Evolutionary conservation across 92 coral and sea anemone genomes (phyloP).

Genomic region (Montipora capitata): DNA sequence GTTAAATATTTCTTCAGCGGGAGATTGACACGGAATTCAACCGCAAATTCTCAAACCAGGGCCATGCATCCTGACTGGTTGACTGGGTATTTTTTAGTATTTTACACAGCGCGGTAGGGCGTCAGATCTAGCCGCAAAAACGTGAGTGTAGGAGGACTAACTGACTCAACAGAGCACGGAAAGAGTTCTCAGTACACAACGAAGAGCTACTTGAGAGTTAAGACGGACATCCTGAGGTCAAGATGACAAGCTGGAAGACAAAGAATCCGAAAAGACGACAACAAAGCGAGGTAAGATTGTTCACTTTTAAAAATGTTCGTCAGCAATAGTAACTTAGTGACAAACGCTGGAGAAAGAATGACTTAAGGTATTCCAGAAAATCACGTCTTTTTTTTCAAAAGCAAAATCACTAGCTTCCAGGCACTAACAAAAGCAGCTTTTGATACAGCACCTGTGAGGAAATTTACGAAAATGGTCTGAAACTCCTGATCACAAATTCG

Average conservation of each 20-base stretch:
- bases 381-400: no score
- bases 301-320: background rate
- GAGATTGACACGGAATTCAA: slow-evolving; percentile 21
- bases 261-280: slow-evolving; percentile 8
- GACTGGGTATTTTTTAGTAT: background rate
- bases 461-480: no score
- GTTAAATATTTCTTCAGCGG: slow-evolving; percentile 23
- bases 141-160: slow-evolving; percentile 21
- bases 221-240: background rate
- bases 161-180: background rate
- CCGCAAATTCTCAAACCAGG: slow-evolving; percentile 25
- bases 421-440: no score
- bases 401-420: no score
- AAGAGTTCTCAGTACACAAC: background rate
- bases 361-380: no score
- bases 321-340: no score
- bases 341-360: no score
- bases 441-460: no score
- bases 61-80: background rate
- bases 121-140: background rate
- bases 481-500: no score
- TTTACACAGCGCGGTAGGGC: slow-evolving; percentile 5
- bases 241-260: slow-evolving; percentile 38
- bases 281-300: slow-evolving; percentile 5
- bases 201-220: background rate